phyloP scores from a whole-genome alignment of 2,888 invertebrate species.

The Pollenia griseotomentosa region DNA sequence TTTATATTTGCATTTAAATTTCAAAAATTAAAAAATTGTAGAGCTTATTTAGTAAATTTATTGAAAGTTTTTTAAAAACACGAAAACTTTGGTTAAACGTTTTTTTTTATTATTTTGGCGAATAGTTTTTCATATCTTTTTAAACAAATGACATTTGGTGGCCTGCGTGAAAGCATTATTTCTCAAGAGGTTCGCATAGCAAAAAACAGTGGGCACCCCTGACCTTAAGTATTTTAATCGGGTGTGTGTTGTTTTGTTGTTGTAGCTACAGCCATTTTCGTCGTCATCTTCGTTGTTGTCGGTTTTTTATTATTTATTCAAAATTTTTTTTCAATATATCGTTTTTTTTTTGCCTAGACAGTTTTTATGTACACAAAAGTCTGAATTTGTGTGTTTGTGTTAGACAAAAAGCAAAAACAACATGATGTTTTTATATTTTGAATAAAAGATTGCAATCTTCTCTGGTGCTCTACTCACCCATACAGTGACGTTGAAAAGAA shows the following conservation, averaged over 20 bases:
- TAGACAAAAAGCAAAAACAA: constrained; percentile 33
- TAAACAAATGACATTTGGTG: too few species aligned
- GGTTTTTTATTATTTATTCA: constrained; percentile 30
- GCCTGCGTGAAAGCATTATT: too few species aligned
- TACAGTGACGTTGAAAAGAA: constrained; percentile 20
- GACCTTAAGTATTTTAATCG: constrained; percentile 14
- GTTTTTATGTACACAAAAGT: constrained; percentile 17
- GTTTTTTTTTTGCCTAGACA: constrained; percentile 41
- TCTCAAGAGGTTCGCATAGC: too few species aligned
- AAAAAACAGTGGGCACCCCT: background rate
- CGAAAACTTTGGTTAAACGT: too few species aligned
- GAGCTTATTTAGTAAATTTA: too few species aligned
- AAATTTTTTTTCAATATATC: background rate
- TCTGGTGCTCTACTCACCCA: background rate
- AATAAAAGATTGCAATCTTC: constrained; percentile 42
- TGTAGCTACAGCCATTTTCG: background rate
- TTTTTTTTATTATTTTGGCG: too few species aligned
- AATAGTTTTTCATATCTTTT: too few species aligned
- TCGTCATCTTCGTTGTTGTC: constrained; percentile 38
- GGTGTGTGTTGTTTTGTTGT: constrained; percentile 32
- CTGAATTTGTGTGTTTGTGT: background rate
- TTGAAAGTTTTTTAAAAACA: too few species aligned
- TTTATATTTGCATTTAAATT: too few species aligned
- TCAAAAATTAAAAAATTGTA: too few species aligned
- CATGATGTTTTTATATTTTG: constrained; percentile 7